phyloP scores from a whole-genome alignment of 2,113 vertebrate species.

The Heterocephalus glaber region DNA sequence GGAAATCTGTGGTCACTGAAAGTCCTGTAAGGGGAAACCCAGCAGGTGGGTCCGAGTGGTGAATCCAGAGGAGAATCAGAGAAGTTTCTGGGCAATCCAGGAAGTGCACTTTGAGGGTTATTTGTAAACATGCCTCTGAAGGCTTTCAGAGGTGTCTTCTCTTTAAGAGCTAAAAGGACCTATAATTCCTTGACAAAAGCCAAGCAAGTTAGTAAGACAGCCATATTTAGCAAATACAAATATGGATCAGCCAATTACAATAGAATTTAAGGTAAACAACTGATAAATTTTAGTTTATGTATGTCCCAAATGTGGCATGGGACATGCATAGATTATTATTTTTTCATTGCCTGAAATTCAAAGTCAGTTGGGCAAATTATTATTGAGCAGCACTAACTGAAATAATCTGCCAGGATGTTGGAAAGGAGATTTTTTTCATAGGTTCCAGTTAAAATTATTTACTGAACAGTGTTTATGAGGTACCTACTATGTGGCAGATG shows the following conservation, averaged over 20 bases:
- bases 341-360: not conserved
- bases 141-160: not conserved
- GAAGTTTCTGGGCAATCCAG: not conserved
- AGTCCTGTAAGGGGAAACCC: not conserved
- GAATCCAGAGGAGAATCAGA: not conserved
- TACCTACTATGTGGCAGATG: not conserved
- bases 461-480: not conserved
- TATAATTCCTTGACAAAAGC: not conserved
- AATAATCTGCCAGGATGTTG: not conserved
- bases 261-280: not conserved
- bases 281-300: not conserved
- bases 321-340: not conserved
- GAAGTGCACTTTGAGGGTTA: rapidly evolving
- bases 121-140: not conserved
- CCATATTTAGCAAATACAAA: not conserved
- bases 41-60: not conserved
- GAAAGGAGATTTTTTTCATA: not conserved
- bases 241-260: not conserved
- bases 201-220: not conserved
- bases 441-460: not conserved
- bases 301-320: not conserved
- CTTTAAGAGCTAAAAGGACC: not conserved
- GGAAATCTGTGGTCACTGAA: not conserved
- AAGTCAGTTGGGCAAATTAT: not conserved
- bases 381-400: not conserved